Conservation (phyloP, 2,797 vertebrate genomes). For the Danio jaintianensis region DNA sequence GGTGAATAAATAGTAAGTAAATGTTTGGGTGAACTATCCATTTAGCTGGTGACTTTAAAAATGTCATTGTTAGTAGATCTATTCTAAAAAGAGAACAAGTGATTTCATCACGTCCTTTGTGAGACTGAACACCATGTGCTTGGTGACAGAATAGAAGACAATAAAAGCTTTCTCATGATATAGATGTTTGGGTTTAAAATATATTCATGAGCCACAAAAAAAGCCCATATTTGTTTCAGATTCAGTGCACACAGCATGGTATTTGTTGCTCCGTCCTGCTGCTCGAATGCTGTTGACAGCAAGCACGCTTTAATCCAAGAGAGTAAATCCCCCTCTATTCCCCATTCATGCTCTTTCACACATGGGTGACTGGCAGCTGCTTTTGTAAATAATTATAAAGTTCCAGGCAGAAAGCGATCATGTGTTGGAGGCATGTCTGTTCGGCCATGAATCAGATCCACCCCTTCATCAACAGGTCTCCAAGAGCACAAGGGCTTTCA, state of each 20-base stretch:
- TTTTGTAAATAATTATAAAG: slow-evolving; percentile 67
- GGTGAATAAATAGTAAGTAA: too few species aligned
- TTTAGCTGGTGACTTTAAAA: slow-evolving; percentile 72
- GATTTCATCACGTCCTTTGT: slow-evolving; percentile 63
- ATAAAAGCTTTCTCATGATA: slow-evolving; percentile 48
- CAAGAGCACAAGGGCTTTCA: slow-evolving; percentile 65
- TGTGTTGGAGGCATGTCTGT: slow-evolving; percentile 60
- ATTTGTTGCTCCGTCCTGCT: slow-evolving; percentile 54
- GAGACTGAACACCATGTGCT: slow-evolving; percentile 57
- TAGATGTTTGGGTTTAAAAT: slow-evolving; percentile 5
- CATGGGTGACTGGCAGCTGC: slow-evolving; percentile 64
- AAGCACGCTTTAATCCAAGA: slow-evolving; percentile 60
- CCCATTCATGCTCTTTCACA: slow-evolving; percentile 62
- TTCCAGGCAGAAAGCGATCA: slow-evolving; percentile 58
- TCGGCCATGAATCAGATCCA: slow-evolving; percentile 38
- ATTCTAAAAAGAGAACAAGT: slow-evolving; percentile 54
- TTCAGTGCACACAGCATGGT: slow-evolving; percentile 52
- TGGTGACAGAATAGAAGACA: slow-evolving; percentile 52
- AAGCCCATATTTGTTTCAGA: slow-evolving; percentile 60
- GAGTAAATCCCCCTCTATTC: slow-evolving; percentile 61
- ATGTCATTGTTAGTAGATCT: slow-evolving; percentile 70
- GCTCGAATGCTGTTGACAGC: slow-evolving; percentile 63
- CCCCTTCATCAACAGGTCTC: slow-evolving; percentile 48
- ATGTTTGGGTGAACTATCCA: too few species aligned
- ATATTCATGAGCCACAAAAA: slow-evolving; percentile 15